Evolutionary conservation across 2,113 vertebrate species (phyloP).

Genomic region (Carlito syrichta): DNA sequence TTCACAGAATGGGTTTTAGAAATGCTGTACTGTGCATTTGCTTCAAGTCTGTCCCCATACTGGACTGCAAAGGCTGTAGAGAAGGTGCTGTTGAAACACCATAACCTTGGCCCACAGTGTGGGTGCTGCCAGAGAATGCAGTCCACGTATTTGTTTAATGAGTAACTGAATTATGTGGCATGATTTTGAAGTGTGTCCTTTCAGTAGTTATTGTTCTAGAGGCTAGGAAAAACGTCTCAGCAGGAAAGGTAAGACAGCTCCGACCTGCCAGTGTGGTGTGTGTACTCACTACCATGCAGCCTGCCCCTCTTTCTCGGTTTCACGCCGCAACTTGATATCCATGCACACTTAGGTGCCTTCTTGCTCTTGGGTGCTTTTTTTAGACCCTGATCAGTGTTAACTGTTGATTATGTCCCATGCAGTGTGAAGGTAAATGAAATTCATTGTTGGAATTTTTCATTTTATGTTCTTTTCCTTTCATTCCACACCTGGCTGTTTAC

Average conservation of each 20-base stretch:
- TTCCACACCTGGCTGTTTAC: background rate
- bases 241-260: background rate
- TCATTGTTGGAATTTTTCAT: background rate
- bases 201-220: background rate
- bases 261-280: background rate
- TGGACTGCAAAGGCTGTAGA: background rate
- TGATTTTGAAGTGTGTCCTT: background rate
- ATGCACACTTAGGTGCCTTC: background rate
- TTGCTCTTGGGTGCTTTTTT: background rate
- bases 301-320: background rate
- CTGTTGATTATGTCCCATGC: background rate
- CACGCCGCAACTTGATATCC: background rate
- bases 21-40: background rate
- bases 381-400: background rate
- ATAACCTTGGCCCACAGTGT: background rate
- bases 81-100: background rate
- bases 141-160: background rate
- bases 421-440: constrained; percentile 4
- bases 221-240: background rate
- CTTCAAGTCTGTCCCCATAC: background rate
- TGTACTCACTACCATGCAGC: background rate
- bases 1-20: background rate
- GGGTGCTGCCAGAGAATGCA: background rate
- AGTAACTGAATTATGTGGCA: background rate
- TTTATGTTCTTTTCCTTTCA: background rate